Base-by-base conservation (phyloP, 2,113 vertebrate species). In the Muntiacus reevesi region DNA sequence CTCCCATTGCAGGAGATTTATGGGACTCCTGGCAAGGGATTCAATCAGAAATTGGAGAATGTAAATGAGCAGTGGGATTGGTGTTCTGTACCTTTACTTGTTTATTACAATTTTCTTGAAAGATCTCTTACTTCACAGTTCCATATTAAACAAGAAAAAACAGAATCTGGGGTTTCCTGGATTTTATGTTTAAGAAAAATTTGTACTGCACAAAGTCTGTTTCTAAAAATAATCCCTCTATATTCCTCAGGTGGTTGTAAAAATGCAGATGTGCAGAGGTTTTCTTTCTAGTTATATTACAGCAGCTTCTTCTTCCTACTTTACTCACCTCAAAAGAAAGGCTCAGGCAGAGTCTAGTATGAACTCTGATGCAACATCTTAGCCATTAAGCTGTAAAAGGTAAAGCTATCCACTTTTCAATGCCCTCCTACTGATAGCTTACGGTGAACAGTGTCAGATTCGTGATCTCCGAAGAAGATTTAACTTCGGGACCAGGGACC, bases 31-130 rank as follows among this genome's bases (percentile, higher is more conserved):
- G 86, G 85, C 0, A 3, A 92, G 96, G 85, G 91, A 97, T 96
- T 98, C 92, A 96, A 89, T 98, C 91, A 96, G 89, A 95, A 97
- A 94, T 94, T 76, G 71, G 60, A 47, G 55, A 88, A 96, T 94
- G 90, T 93, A 98, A 97, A 97, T 97, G 94, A 97, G 88, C 95
- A 95, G 50, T 86, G 91, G 87, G 57, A 96, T 91, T 96, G 84
- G 84, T 96, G 43, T 83, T 95, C 52, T 97, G 84, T 96, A 96
- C 94, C 79, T 97, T 97, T 97, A 85, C 64, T 76, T 93, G 71
- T 60, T 96, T 96, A 96, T 96, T 96, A 97, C 59, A 89, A 93
- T 93, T 96, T 96, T 88, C 76, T 94, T 95, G 45, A 89, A 97
- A 86, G 71, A 64, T 54, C 59, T 91, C 90, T 82, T 94, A 45